Evolutionary conservation across 2,888 invertebrate genomes (phyloP).

Genomic region (Amphipoea lucens): DNA sequence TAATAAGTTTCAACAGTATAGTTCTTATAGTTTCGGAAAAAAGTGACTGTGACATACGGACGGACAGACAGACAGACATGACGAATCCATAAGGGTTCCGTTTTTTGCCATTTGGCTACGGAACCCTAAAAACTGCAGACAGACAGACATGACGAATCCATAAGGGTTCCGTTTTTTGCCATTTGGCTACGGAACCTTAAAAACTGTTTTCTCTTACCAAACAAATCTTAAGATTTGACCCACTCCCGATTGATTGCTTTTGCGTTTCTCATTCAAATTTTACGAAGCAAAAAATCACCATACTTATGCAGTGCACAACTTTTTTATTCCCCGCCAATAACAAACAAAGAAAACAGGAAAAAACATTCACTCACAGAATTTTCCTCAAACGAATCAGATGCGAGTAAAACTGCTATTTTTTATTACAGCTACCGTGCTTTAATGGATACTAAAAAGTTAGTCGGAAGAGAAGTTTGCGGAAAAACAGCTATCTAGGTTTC

Average conservation of each 20-base stretch:
- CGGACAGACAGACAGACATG: no score
- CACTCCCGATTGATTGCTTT: background rate
- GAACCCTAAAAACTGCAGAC: no score
- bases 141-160: no score
- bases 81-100: no score
- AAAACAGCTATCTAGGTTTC: constrained; percentile 55
- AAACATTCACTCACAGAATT: background rate
- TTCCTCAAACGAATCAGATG: constrained; percentile 1
- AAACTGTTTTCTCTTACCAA: background rate
- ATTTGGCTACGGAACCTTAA: no score
- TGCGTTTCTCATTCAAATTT: background rate
- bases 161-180: no score
- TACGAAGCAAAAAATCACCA: background rate
- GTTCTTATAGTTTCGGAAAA: no score
- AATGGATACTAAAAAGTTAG: constrained; percentile 43
- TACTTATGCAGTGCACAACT: constrained; percentile 1
- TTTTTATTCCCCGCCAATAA: constrained; percentile 9
- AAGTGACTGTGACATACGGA: no score
- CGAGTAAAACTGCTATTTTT: constrained; percentile 7
- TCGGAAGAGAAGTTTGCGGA: constrained; percentile 32
- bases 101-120: no score
- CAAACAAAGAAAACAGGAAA: constrained; percentile 36
- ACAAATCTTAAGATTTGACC: background rate
- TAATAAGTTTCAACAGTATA: no score
- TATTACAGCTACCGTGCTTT: constrained; percentile 6